Evolutionary conservation across 2,888 invertebrate genomes (phyloP).

Genomic region (Yponomeuta evonymella): DNA sequence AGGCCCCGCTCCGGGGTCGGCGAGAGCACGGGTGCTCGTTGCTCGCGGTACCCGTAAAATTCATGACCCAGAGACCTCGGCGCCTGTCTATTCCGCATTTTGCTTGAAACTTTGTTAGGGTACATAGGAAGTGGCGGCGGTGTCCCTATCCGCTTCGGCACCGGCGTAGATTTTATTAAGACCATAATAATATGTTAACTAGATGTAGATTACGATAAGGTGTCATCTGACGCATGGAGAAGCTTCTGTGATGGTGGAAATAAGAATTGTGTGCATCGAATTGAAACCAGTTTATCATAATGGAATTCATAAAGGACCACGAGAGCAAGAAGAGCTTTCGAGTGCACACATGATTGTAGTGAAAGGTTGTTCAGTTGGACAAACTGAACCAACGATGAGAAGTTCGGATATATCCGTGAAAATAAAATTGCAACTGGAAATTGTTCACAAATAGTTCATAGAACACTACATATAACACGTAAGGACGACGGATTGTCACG

Average conservation of each 20-base stretch:
- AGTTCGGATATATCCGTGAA: too few species aligned
- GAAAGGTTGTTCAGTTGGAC: neutral
- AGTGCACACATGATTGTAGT: neutral
- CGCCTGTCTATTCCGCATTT: constrained; percentile 22
- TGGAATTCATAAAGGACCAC: neutral
- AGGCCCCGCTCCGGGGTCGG: constrained; percentile 56
- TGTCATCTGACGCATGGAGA: too few species aligned
- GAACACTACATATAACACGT: too few species aligned
- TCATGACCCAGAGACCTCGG: constrained; percentile 56
- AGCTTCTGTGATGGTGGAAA: neutral
- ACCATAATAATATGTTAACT: neutral
- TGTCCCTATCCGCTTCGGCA: neutral
- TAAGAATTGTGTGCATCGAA: neutral
- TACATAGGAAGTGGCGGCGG: constrained; percentile 28
- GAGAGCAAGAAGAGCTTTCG: neutral
- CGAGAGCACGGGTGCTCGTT: constrained; percentile 37
- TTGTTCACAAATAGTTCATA: too few species aligned
- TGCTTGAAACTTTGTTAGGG: constrained; percentile 42
- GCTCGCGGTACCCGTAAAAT: constrained; percentile 39
- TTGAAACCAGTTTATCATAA: neutral
- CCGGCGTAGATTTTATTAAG: neutral
- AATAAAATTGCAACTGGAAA: too few species aligned
- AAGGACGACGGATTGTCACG: too few species aligned
- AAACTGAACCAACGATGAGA: neutral
- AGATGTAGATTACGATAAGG: too few species aligned